Conservation (phyloP, 1,140 invertebrate species). For the Hycleus cichorii region DNA sequence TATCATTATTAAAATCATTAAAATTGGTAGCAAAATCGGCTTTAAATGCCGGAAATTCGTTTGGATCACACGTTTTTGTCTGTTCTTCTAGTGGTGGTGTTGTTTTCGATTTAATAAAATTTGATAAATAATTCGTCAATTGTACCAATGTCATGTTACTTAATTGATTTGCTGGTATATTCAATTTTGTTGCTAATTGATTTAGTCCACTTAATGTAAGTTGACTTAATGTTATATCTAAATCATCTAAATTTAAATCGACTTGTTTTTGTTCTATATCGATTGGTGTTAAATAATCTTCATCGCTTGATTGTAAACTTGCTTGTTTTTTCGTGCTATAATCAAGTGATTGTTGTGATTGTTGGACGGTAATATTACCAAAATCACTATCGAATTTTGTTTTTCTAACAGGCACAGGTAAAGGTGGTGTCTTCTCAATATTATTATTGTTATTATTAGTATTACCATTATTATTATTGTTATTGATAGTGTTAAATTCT, state of each 20-base stretch:
- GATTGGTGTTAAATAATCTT: conserved; percentile 57
- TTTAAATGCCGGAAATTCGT: conserved; percentile 43
- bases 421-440: conserved; percentile 46
- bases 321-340: conserved; percentile 37
- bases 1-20: conserved; percentile 48
- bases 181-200: conserved; percentile 65
- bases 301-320: conserved; percentile 30
- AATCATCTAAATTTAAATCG: conserved; percentile 38
- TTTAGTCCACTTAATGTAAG: conserved; percentile 71
- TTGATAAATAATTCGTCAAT: conserved; percentile 68
- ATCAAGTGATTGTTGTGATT: conserved; percentile 22
- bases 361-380: conserved; percentile 28
- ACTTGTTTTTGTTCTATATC: conserved; percentile 27
- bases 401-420: conserved; percentile 56
- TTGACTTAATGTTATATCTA: conserved; percentile 73
- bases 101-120: conserved; percentile 49
- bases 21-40: conserved; percentile 58
- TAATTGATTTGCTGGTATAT: conserved; percentile 66
- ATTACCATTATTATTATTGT: too few relatives aligned
- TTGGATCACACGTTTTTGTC: not conserved
- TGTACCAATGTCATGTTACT: conserved; percentile 78
- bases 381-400: conserved; percentile 46
- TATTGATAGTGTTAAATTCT: conserved; percentile 25
- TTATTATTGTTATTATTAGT: not conserved
- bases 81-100: conserved; percentile 20